Conservation (phyloP, 2,888 invertebrate species). For the Labia minor region DNA sequence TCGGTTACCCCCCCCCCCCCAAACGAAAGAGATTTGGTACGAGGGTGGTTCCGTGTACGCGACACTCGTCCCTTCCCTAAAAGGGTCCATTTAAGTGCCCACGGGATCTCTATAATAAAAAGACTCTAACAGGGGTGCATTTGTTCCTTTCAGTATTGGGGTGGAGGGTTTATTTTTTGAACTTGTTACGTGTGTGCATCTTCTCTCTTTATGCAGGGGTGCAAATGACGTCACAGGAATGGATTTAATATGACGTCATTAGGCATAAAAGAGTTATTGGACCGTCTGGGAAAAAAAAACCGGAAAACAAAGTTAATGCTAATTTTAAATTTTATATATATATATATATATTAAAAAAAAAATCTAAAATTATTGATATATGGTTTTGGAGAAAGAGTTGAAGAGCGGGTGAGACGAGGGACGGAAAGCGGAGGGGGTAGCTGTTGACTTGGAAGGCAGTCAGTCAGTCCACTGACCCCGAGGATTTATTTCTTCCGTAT, state of each 20-base stretch:
- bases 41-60: background rate
- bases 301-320: background rate
- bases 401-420: too few species aligned
- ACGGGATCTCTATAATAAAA: constrained; percentile 4
- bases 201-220: constrained; percentile 5
- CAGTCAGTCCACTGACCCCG: background rate
- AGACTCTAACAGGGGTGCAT: background rate
- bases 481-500: too few species aligned
- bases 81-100: constrained; percentile 13
- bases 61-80: constrained; percentile 1
- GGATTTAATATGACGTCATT: background rate
- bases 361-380: too few species aligned
- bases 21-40: constrained; percentile 1
- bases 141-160: background rate
- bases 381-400: too few species aligned
- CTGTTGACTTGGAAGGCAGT: too few species aligned
- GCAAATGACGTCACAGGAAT: background rate
- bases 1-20: background rate
- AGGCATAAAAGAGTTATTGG: background rate
- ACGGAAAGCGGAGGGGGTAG: too few species aligned
- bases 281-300: background rate
- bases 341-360: too few species aligned
- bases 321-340: background rate
- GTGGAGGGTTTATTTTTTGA: background rate
- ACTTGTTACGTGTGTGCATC: background rate